Evolutionary conservation across 2,797 vertebrate genomes (phyloP).

Genomic region (Argentina silus): DNA sequence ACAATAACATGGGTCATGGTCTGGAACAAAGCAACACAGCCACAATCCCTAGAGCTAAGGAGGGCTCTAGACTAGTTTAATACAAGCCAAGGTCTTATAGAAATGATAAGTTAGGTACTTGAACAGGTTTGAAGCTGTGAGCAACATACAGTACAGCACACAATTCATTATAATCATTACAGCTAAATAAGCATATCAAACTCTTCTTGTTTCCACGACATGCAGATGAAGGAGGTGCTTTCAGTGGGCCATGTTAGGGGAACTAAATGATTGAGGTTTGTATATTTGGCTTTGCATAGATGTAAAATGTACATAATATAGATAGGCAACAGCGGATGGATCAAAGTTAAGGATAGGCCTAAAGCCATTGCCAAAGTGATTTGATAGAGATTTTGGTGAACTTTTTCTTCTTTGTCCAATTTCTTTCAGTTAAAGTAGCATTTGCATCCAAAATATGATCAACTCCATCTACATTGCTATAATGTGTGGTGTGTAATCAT

Average conservation of each 20-base stretch:
- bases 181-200: neutral
- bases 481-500: neutral
- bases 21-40: neutral
- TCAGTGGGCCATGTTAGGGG: neutral
- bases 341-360: too few relatives aligned
- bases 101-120: neutral
- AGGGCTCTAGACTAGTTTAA: neutral
- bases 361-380: too few relatives aligned
- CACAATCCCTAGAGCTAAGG: conserved; percentile 1
- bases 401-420: neutral
- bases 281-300: neutral
- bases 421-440: neutral
- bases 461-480: neutral
- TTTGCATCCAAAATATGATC: conserved; percentile 12
- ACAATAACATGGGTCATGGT: neutral
- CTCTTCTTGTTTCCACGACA: neutral
- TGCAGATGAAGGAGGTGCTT: neutral
- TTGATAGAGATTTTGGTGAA: too few relatives aligned
- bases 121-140: conserved; percentile 1
- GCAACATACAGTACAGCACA: conserved; percentile 16
- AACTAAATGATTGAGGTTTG: neutral
- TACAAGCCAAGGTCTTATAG: neutral
- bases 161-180: neutral
- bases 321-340: too few relatives aligned
- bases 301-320: neutral